phyloP scores from a whole-genome alignment of 1,140 invertebrate species.

The Temnothorax longispinosus region DNA sequence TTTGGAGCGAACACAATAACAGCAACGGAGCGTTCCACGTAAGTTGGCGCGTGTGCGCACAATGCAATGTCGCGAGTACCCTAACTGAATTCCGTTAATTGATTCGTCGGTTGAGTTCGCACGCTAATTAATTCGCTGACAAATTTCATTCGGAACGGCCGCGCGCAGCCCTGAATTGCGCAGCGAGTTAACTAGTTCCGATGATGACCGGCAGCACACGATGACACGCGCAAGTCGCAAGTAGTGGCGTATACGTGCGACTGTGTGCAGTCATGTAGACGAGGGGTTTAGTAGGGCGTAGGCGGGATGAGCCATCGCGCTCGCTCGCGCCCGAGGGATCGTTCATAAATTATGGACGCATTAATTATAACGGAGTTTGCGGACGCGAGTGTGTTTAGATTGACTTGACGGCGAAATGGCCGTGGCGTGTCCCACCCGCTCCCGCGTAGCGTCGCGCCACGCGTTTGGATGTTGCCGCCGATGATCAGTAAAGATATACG shows the following conservation, averaged over 20 bases:
- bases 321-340: constrained; percentile 60
- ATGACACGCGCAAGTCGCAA: constrained; percentile 36
- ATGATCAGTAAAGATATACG: constrained; percentile 10
- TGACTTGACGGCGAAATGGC: constrained; percentile 62
- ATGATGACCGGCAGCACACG: constrained; percentile 36
- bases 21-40: background rate
- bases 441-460: background rate
- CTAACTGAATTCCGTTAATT: constrained; percentile 47
- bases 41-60: background rate
- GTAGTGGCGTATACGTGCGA: background rate
- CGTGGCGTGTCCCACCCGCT: background rate
- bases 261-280: constrained; percentile 35
- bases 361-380: constrained; percentile 77
- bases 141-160: constrained; percentile 43
- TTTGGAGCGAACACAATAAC: background rate
- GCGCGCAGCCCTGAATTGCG: constrained; percentile 15
- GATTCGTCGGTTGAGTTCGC: constrained; percentile 11
- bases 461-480: background rate
- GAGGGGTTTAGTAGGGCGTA: background rate
- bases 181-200: constrained; percentile 47
- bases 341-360: constrained; percentile 77
- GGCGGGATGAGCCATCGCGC: constrained; percentile 10
- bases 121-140: constrained; percentile 56
- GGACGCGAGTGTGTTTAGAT: constrained; percentile 70
- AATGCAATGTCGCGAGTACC: background rate